Conservation (phyloP, 2,113 vertebrate genomes). For the Chrysochloris asiatica region DNA sequence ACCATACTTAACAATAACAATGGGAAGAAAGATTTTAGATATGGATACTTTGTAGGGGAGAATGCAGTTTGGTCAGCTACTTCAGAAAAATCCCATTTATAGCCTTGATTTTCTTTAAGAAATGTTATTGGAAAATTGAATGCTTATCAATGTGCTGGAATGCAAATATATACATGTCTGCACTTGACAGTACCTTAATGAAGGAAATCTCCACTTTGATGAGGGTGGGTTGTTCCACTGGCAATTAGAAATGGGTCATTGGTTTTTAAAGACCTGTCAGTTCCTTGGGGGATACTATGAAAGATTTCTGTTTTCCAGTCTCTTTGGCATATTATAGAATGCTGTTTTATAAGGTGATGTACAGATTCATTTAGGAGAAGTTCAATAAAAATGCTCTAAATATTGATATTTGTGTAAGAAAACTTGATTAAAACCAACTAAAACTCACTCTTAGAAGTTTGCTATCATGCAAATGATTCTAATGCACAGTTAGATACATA, state of each 20-base stretch:
- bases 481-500: not conserved
- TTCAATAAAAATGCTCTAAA: not conserved
- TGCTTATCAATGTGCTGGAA: not conserved
- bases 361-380: not conserved
- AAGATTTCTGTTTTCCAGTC: not conserved
- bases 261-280: not conserved
- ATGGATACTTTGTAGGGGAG: not conserved
- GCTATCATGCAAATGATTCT: not conserved
- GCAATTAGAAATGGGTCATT: not conserved
- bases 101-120: not conserved
- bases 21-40: not conserved
- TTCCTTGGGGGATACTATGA: not conserved
- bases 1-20: too few species aligned
- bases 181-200: not conserved
- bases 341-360: not conserved
- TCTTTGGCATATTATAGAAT: not conserved
- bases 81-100: not conserved
- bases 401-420: not conserved
- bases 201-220: not conserved
- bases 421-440: not conserved
- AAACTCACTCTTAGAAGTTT: not conserved
- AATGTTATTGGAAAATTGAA: not conserved
- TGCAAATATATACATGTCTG: not conserved
- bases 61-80: not conserved
- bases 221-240: not conserved